Conservation (phyloP, 2,113 vertebrate genomes). For the Otolemur garnettii region DNA sequence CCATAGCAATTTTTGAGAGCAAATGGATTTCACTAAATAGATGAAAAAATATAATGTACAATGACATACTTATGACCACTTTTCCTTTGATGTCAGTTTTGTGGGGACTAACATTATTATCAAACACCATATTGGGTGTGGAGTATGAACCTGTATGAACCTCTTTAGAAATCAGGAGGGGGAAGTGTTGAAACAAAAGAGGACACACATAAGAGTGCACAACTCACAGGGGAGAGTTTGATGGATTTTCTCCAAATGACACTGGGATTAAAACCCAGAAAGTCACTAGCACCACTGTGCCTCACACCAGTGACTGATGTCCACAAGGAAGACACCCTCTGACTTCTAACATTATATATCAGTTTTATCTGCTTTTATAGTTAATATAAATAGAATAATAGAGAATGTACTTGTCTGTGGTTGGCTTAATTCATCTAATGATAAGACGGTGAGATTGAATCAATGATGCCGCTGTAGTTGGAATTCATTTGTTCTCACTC, state of each 20-base stretch:
- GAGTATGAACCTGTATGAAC: background rate
- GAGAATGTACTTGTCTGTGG: background rate
- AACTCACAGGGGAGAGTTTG: background rate
- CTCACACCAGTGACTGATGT: fast-evolving
- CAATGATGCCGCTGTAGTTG: background rate
- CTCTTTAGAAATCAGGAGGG: background rate
- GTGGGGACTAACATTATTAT: background rate
- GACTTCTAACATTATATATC: background rate
- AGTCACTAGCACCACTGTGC: background rate
- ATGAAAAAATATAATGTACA: background rate
- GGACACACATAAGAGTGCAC: background rate
- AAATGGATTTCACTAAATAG: background rate
- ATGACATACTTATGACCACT: background rate
- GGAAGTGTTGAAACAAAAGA: too few relatives aligned
- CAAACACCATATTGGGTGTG: background rate
- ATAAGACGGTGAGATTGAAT: background rate
- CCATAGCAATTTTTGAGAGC: background rate
- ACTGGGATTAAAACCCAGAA: background rate
- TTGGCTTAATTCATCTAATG: background rate
- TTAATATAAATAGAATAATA: background rate
- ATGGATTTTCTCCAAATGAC: background rate
- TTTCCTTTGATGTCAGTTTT: background rate
- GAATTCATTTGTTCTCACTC: background rate
- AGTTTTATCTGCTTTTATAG: too few relatives aligned
- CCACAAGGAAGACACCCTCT: too few relatives aligned